A percentile compares a stretch with the other conserved stretches of the same genome.
phyloP scores from a whole-genome alignment of 2,888 invertebrate genomes.

The Tholera decimalis region DNA sequence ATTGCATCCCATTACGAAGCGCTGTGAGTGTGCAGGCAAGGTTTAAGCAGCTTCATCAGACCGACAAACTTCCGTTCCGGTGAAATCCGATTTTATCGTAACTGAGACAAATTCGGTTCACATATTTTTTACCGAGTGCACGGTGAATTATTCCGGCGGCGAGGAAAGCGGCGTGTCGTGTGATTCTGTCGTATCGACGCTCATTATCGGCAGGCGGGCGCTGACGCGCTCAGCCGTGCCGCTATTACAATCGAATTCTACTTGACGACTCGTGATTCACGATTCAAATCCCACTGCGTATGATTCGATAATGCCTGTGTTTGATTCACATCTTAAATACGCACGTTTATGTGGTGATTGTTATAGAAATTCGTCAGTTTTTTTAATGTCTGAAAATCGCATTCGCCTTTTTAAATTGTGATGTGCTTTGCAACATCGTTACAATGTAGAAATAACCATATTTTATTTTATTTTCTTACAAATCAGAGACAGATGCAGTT shows the following conservation, averaged over 20 bases:
- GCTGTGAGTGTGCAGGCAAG: constrained; percentile 22
- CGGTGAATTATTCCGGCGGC: constrained; percentile 74
- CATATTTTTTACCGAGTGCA: constrained; percentile 79
- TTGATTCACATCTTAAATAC: constrained; percentile 58
- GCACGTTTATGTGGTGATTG: constrained; percentile 22
- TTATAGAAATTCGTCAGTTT: constrained; percentile 11
- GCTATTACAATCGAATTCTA: constrained; percentile 84
- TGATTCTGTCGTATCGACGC: constrained; percentile 80
- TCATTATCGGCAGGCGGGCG: constrained; percentile 79
- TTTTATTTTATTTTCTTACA: neutral
- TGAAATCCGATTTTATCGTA: constrained; percentile 70
- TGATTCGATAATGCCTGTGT: constrained; percentile 71
- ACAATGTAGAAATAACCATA: neutral
- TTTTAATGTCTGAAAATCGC: neutral
- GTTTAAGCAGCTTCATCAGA: constrained; percentile 50
- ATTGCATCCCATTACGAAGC: constrained; percentile 46
- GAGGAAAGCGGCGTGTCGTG: constrained; percentile 73
- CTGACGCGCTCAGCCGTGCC: constrained; percentile 79
- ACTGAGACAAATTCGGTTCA: constrained; percentile 78
- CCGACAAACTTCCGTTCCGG: constrained; percentile 71
- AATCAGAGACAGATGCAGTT: too few species aligned
- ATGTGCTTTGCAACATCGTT: neutral
- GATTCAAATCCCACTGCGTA: constrained; percentile 78
- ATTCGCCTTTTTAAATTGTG: neutral
- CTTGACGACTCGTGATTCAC: constrained; percentile 86